Conservation (phyloP, 2,888 invertebrate genomes). For the Eutolmus rufibarbis region DNA sequence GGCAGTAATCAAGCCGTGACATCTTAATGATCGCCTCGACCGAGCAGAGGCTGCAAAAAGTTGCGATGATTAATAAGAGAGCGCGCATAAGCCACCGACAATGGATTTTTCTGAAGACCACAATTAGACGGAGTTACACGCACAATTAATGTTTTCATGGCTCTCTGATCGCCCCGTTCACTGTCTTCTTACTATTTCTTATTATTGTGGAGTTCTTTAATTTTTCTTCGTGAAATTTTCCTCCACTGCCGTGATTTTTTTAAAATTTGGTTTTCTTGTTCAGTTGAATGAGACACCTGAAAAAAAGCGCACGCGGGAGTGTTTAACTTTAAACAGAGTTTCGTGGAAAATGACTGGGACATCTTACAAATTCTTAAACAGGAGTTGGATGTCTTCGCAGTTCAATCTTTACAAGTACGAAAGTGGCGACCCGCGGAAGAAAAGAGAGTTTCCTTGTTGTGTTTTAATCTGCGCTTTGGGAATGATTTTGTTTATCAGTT, state of each 20-base stretch:
- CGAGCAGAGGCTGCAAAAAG: not conserved
- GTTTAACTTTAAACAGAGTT: too few species aligned
- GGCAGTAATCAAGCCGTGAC: not conserved
- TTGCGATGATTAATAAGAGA: not conserved
- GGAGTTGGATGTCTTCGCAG: conserved; percentile 22
- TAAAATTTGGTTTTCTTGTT: not conserved
- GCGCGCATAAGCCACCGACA: not conserved
- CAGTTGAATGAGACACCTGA: conserved; percentile 1
- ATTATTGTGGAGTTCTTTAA: not conserved
- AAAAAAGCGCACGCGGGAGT: not conserved
- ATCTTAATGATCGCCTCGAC: not conserved
- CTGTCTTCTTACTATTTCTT: not conserved
- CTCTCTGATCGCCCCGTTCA: not conserved
- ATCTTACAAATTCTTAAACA: not conserved
- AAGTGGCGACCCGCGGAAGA: not conserved
- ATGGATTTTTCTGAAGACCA: not conserved
- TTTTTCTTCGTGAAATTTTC: not conserved
- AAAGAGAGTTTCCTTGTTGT: not conserved
- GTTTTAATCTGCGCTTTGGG: not conserved
- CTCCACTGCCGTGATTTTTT: not conserved
- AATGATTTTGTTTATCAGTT: conserved; percentile 17
- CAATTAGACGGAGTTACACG: conserved; percentile 37
- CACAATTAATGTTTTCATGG: conserved; percentile 41
- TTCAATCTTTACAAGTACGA: conserved; percentile 42
- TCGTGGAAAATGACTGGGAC: conserved; percentile 20